Conservation (phyloP, 2,888 invertebrate species). For the Scaptomyza parva region DNA sequence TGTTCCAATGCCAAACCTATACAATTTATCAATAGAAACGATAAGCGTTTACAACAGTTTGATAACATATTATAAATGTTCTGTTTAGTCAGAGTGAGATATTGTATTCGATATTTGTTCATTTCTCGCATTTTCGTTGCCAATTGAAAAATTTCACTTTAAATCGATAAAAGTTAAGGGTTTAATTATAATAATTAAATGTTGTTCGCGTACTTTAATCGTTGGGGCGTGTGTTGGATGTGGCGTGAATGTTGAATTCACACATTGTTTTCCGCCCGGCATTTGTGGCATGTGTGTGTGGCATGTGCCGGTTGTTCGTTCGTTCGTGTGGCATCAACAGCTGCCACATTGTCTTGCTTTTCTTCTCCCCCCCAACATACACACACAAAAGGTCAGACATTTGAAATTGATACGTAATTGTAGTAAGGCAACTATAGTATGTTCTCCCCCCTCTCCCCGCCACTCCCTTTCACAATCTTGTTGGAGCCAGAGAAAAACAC, state of each 20-base stretch:
- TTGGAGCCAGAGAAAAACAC: slow-evolving; percentile 34
- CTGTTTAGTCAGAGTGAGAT: not conserved
- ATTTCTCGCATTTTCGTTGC: not conserved
- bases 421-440: not conserved
- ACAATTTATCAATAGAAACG: not conserved
- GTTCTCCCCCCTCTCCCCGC: not conserved
- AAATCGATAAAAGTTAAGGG: not conserved
- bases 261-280: too few relatives aligned
- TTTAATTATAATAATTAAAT: slow-evolving; percentile 10
- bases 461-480: not conserved
- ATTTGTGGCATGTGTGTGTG: slow-evolving; percentile 9
- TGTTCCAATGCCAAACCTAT: not conserved
- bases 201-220: too few relatives aligned
- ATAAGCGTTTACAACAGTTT: not conserved
- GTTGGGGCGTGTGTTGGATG: too few relatives aligned
- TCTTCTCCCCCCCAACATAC: slow-evolving; percentile 21
- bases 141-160: not conserved
- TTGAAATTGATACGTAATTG: slow-evolving; percentile 57
- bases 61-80: not conserved
- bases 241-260: not conserved
- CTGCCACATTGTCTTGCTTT: slow-evolving; percentile 38
- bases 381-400: slow-evolving; percentile 51
- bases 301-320: slow-evolving; percentile 24
- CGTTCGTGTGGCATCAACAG: slow-evolving; percentile 42
- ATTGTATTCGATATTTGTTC: not conserved